Conservation (phyloP, 2,113 vertebrate species). For the Ctenodactylus gundi region DNA sequence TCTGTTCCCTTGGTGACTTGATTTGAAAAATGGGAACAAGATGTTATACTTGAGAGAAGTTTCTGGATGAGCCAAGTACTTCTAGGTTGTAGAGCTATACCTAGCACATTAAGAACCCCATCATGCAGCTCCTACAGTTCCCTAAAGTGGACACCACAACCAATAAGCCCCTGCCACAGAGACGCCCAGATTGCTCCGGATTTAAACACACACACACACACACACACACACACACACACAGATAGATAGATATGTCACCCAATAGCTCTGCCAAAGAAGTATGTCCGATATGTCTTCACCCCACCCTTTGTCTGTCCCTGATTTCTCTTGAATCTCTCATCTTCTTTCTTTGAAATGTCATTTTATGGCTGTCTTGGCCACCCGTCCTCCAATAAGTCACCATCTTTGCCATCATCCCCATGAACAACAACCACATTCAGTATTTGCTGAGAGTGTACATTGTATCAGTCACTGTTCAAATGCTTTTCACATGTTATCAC, state of each 20-base stretch:
- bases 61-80: background rate
- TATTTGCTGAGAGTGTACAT: accelerated
- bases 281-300: background rate
- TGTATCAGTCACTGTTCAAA: background rate
- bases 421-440: background rate
- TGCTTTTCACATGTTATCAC: accelerated
- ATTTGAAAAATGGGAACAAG: background rate
- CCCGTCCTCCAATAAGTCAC: background rate
- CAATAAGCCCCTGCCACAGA: background rate
- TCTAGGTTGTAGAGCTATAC: accelerated
- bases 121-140: too few species aligned
- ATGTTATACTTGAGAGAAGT: background rate
- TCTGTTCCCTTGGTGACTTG: background rate
- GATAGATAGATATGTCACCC: too few species aligned
- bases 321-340: background rate
- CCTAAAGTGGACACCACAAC: background rate
- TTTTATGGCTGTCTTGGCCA: background rate
- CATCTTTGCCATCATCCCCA: accelerated
- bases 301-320: background rate
- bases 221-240: too few species aligned
- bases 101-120: background rate
- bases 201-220: too few species aligned
- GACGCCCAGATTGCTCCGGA: background rate
- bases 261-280: background rate
- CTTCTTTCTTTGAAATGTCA: background rate